Conservation (phyloP, 2,113 vertebrate species). For the Lamprotornis superbus region DNA sequence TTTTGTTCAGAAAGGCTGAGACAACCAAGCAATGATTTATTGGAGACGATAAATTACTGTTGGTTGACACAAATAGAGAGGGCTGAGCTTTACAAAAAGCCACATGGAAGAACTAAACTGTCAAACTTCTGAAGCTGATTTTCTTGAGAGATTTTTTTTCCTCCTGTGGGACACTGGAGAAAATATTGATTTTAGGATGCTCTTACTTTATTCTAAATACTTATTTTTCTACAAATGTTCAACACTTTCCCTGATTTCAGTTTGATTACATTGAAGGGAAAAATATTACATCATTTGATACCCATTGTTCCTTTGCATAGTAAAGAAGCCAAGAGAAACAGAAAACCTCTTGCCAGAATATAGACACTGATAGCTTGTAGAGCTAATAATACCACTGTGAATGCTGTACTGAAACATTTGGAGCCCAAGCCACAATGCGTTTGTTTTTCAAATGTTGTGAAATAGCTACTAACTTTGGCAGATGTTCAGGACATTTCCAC, state of each 20-base stretch:
- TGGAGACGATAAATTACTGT: neutral
- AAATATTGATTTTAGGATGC: neutral
- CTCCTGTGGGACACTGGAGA: neutral
- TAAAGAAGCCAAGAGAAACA: conserved; percentile 52
- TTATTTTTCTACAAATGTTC: neutral
- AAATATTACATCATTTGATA: conserved; percentile 42
- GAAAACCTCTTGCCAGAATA: conserved; percentile 35
- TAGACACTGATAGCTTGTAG: conserved; percentile 12
- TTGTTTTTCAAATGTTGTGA: conserved; percentile 70
- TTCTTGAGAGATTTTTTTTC: neutral
- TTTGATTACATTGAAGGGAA: neutral
- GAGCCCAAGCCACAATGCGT: conserved; percentile 31
- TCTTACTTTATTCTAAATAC: neutral
- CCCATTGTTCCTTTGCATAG: conserved; percentile 28
- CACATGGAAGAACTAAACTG: neutral
- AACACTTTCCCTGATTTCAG: neutral
- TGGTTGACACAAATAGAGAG: conserved; percentile 2
- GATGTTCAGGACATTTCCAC: conserved; percentile 65
- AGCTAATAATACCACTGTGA: conserved; percentile 60
- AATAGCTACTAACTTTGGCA: conserved; percentile 69
- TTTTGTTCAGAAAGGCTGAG: neutral
- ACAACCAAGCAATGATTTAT: neutral
- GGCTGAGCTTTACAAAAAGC: neutral
- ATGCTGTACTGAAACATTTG: conserved; percentile 41
- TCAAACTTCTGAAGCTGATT: neutral